A percentile compares a stretch with the other conserved stretches of the same genome.
Evolutionary conservation across 2,113 vertebrate species (phyloP).

Genomic region (Neomonachus schauinslandi): DNA sequence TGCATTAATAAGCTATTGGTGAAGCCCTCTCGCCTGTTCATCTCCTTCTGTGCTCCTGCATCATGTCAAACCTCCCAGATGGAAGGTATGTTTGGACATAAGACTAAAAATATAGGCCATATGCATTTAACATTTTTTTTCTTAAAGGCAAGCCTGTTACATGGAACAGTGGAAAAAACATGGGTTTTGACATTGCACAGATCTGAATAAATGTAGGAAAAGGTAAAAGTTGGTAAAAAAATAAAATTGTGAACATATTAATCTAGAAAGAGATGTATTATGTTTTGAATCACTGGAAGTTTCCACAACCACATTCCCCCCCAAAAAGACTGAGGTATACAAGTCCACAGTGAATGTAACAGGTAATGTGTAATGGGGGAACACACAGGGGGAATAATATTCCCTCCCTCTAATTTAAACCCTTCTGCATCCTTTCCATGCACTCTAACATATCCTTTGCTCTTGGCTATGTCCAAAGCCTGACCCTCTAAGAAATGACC

Average conservation of each 20-base stretch:
- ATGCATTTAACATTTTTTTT: not conserved
- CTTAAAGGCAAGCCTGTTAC: not conserved
- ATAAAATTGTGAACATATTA: not conserved
- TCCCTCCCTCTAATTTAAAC: not conserved
- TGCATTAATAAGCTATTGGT: not conserved
- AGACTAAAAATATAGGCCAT: not conserved
- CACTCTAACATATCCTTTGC: not conserved
- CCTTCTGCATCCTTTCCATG: not conserved
- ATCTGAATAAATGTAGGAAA: not conserved
- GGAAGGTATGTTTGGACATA: not conserved
- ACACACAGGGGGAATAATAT: not conserved
- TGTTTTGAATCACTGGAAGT: not conserved
- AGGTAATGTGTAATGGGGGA: not conserved
- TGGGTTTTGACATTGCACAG: not conserved
- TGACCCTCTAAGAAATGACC: not conserved
- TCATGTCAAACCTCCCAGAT: not conserved
- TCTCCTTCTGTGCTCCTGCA: not conserved
- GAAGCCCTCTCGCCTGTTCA: not conserved
- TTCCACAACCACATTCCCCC: not conserved
- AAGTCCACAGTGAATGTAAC: not conserved
- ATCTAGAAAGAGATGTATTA: not conserved
- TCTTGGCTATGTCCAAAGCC: not conserved
- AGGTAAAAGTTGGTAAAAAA: not conserved
- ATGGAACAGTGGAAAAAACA: not conserved
- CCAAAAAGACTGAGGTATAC: not conserved